Evolutionary conservation across 2,113 vertebrate species (phyloP).

Genomic region (Vanacampus margaritifer): DNA sequence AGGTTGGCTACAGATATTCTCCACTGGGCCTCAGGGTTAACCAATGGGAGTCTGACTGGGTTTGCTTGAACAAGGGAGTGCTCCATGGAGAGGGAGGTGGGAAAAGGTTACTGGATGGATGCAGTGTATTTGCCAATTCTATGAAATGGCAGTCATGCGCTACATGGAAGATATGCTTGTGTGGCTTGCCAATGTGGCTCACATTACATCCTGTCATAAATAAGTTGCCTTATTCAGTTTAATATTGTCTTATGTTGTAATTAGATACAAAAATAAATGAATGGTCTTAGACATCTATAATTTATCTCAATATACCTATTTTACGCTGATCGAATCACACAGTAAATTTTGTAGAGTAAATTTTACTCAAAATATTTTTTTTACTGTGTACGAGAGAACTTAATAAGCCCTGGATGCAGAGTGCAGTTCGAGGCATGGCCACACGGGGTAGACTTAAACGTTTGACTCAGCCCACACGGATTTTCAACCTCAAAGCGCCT

Average conservation of each 20-base stretch:
- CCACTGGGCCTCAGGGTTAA: conserved; percentile 66
- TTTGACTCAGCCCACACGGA: too few relatives aligned
- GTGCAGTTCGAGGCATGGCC: too few relatives aligned
- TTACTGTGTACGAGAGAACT: too few relatives aligned
- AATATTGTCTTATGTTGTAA: not conserved
- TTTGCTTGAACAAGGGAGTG: conserved; percentile 59
- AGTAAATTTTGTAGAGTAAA: too few relatives aligned
- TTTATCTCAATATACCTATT: not conserved
- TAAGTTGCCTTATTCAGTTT: not conserved
- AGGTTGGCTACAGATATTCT: conserved; percentile 76
- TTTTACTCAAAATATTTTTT: too few relatives aligned
- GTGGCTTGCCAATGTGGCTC: conserved; percentile 2
- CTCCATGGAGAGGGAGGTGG: conserved; percentile 45
- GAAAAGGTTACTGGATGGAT: conserved; percentile 33
- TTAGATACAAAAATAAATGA: not conserved
- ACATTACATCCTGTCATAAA: not conserved
- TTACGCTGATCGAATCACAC: too few relatives aligned
- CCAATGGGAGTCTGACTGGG: conserved; percentile 66
- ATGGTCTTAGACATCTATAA: not conserved
- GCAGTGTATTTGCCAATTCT: conserved; percentile 27
- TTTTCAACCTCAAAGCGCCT: too few relatives aligned
- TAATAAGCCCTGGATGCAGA: too few relatives aligned
- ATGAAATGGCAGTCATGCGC: conserved; percentile 5
- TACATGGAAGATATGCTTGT: conserved; percentile 1
- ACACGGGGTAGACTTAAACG: too few relatives aligned